Evolutionary conservation across 2,888 invertebrate genomes (phyloP).

Genomic region (Notodonta ziczac): DNA sequence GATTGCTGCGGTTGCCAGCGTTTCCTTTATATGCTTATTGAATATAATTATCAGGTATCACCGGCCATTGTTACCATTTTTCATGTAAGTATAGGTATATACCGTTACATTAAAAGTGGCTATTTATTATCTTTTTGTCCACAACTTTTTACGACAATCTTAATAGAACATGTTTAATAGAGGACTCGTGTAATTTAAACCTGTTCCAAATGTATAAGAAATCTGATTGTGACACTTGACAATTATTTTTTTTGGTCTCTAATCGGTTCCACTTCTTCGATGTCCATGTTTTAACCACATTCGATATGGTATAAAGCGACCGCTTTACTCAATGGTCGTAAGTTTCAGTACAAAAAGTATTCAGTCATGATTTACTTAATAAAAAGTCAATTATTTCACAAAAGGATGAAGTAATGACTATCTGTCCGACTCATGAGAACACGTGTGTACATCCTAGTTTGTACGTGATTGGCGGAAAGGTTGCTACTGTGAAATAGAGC

Average conservation of each 20-base stretch:
- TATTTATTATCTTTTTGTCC: constrained; percentile 15
- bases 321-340: constrained; percentile 15
- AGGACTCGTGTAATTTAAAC: not conserved
- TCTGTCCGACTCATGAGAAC: constrained; percentile 32
- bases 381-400: constrained; percentile 53
- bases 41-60: constrained; percentile 49
- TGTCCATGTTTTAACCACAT: constrained; percentile 1
- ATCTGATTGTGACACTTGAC: not conserved
- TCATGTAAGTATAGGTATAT: constrained; percentile 6
- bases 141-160: constrained; percentile 10
- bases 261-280: not conserved
- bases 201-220: not conserved
- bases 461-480: constrained; percentile 41
- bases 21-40: constrained; percentile 54
- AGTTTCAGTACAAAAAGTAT: constrained; percentile 32
- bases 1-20: constrained; percentile 26
- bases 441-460: constrained; percentile 45
- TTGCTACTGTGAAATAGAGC: not conserved
- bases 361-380: constrained; percentile 37
- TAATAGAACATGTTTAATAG: not conserved
- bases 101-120: constrained; percentile 21
- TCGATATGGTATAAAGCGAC: not conserved
- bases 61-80: constrained; percentile 26
- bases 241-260: not conserved
- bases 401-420: constrained; percentile 48